A percentile compares a stretch with the other conserved stretches of the same genome.
Conservation (phyloP, 1,140 invertebrate species). For the Drosophila dunni region DNA sequence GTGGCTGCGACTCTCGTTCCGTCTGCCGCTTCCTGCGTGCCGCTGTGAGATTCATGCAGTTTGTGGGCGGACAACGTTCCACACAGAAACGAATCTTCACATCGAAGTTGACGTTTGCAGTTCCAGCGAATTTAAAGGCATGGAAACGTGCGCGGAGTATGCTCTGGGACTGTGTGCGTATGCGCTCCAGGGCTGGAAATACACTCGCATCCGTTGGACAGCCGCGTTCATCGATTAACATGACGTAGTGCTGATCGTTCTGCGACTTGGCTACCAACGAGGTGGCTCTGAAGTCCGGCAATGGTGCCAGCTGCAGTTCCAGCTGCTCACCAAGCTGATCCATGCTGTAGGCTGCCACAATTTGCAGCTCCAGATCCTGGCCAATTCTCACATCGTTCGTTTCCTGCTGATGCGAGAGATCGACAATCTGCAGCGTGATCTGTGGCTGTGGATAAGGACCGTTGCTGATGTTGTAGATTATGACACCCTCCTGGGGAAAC, state of each 20-base stretch:
- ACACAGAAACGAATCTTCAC: slow-evolving; percentile 85
- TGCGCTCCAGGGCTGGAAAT: slow-evolving; percentile 84
- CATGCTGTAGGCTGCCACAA: slow-evolving; percentile 68
- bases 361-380: slow-evolving; percentile 77
- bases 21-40: slow-evolving; percentile 46
- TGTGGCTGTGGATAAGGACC: slow-evolving; percentile 62
- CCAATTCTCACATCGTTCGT: slow-evolving; percentile 82
- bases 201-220: slow-evolving; percentile 87
- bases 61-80: slow-evolving; percentile 77
- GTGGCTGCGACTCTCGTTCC: slow-evolving; percentile 42
- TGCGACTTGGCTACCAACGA: slow-evolving; percentile 85
- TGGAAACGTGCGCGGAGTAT: slow-evolving; percentile 84
- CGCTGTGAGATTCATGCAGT: slow-evolving; percentile 46
- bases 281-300: slow-evolving; percentile 76
- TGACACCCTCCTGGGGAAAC: slow-evolving; percentile 61
- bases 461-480: slow-evolving; percentile 64
- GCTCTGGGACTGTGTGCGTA: slow-evolving; percentile 67
- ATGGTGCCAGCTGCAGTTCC: slow-evolving; percentile 59
- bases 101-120: slow-evolving; percentile 85
- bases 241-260: slow-evolving; percentile 85
- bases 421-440: slow-evolving; percentile 74
- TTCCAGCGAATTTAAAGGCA: slow-evolving; percentile 86
- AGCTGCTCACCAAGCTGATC: slow-evolving; percentile 54
- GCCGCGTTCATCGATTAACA: slow-evolving; percentile 87
- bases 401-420: slow-evolving; percentile 74